Conservation (phyloP, 2,797 vertebrate species). For the Dromococcyx pavoninus region DNA sequence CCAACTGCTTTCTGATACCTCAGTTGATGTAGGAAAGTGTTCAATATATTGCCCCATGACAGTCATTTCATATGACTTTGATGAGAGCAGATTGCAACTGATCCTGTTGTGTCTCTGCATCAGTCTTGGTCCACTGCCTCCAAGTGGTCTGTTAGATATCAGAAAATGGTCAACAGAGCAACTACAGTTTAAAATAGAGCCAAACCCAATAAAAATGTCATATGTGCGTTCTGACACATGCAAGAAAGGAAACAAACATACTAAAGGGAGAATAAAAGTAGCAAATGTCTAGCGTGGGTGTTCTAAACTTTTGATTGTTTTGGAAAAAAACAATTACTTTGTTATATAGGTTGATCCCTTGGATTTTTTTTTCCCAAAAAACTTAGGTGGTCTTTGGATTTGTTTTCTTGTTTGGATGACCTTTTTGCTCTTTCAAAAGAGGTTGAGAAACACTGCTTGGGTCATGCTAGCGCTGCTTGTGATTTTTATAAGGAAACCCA, state of each 20-base stretch:
- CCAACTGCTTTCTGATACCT: background rate
- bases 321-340: background rate
- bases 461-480: background rate
- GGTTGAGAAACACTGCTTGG: background rate
- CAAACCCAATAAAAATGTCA: background rate
- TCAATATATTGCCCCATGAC: background rate
- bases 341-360: background rate
- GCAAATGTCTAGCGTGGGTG: background rate
- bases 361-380: background rate
- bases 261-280: background rate
- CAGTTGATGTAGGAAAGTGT: background rate
- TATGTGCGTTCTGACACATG: fast-evolving
- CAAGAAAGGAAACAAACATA: background rate
- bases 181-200: background rate
- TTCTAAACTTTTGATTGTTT: background rate
- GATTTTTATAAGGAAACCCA: background rate
- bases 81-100: background rate
- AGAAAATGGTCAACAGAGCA: background rate
- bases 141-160: background rate
- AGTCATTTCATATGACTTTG: background rate
- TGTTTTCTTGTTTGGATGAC: background rate
- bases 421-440: background rate
- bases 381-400: background rate
- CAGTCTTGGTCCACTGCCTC: background rate
- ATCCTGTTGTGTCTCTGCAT: background rate